These are phyloP conservation scores for Pitta sordida DNA, from an alignment of 2,113 vertebrate genomes.

Conservation along the genomic window DNA sequence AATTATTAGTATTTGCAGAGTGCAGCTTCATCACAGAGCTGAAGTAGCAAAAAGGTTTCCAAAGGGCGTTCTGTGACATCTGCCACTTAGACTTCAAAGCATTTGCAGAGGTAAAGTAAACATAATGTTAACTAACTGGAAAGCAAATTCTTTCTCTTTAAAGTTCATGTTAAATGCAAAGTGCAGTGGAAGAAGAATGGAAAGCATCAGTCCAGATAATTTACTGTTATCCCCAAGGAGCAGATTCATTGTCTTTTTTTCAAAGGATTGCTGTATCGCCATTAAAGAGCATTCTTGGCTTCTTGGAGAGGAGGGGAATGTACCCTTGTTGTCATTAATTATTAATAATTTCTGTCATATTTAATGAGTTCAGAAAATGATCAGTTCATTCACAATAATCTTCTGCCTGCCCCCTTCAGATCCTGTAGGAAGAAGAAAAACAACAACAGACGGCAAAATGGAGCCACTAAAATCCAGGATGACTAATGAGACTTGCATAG, in stretches of 20 bases:
- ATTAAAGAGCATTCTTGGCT: slow-evolving; percentile 25
- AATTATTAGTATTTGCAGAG: neutral
- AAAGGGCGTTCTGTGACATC: neutral
- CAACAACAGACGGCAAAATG: neutral
- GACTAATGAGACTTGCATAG: neutral
- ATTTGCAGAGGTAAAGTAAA: slow-evolving; percentile 5
- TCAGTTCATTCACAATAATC: slow-evolving; percentile 1
- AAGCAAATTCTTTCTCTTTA: slow-evolving; percentile 25
- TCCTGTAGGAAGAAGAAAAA: neutral
- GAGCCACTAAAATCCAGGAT: neutral
- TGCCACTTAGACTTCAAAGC: neutral
- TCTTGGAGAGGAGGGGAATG: neutral
- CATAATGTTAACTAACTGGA: slow-evolving; percentile 6
- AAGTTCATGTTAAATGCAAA: neutral
- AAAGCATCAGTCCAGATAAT: slow-evolving; percentile 24
- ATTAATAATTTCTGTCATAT: slow-evolving; percentile 41
- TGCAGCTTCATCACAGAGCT: neutral
- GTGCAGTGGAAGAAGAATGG: neutral
- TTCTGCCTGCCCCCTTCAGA: neutral
- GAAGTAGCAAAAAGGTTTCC: neutral
- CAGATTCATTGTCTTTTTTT: slow-evolving; percentile 24
- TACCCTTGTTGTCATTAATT: slow-evolving; percentile 20
- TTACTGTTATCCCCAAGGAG: slow-evolving; percentile 28
- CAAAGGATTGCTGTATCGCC: neutral
- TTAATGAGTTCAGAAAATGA: slow-evolving; percentile 41